Base-by-base conservation (phyloP, 2,888 invertebrate species). In the Pandemis corylana region DNA sequence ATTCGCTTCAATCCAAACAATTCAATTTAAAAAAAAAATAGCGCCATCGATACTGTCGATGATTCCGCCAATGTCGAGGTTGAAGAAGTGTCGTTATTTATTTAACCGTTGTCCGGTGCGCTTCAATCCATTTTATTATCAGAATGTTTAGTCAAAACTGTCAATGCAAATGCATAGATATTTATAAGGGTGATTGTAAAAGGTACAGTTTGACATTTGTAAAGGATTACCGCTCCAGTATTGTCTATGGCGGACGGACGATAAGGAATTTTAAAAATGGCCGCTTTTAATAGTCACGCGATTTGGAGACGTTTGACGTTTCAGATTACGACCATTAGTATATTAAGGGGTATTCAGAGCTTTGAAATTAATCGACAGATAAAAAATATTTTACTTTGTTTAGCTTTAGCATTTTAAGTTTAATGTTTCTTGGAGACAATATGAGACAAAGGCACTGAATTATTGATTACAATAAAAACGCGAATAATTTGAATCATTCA, bases 261-360 rank as follows among this genome's bases (percentile, higher is more conserved):
- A 92, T 92, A 90, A 87, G 85, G 83, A 80, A 71, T 83, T 89
- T 90, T 89, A 90, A 92, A 92, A 92, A 92, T 91, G 89, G 87
- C 85, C 83, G 86, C 92, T 91, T 90, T 91, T 91, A 89, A 87
- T 87, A 89, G 90, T 86, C 89, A 87, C 90, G 89, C 89, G 88
- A 91, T 90, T 89, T 81, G 84, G 79, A 85, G 81, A 87, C 88
- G 85, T 89, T 89, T 90, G 92, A 92, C 92, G 86, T 89, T 87
- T 83, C 77, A 90, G 92, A 93, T 93, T 90, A 90, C 83, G 80
- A 78, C 82, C 86, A 88, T 91, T 90, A 91, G 90, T 49, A 28
- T 67, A 36, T 68, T 67, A 75, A 71, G 64, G 64, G 75, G 63
- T 13, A 71, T 70, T 75, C 62, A 56, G 53, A 71, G 62, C 44